Evolutionary conservation across 2,888 invertebrate species (phyloP), one percentile per base, ranked within the genome.

Genomic region (Nematopogon swammerdamellus): DNA sequence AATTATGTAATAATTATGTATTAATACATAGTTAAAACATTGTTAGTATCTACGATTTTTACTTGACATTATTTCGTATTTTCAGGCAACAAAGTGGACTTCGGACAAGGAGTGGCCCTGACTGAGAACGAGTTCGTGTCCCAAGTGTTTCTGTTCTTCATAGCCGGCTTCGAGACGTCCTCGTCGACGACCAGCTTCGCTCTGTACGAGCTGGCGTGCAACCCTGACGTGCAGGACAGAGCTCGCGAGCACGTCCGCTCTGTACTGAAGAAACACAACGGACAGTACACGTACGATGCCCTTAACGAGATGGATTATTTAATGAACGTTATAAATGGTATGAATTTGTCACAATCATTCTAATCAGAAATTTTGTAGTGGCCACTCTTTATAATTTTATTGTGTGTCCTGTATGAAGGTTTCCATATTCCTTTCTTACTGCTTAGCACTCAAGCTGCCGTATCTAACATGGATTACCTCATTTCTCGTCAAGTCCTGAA

Each of bases 141-240:
- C 6, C 36, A 36, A 36, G 36, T 36, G 36, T 36, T 8, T 14
- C 36, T 36, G 36, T 36, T 36, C 36, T 36, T 36, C 36, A 51
- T 63, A 0, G 83, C 81, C 25, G 83, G 83, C 1, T 82, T 73
- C 51, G 83, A 83, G 59, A 81, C 83, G 0, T 81, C 81, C 8
- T 65, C 70, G 14, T 68, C 72, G n/a, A 71, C 72, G 3, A 63
- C 80, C 58, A 68, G 71, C 45, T 81, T 70, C 53, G 67, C 67
- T 1, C 57, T 82, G 14, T 82, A 70, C 54, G 80, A 81, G 56
- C 57, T 84, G 36, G 74, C 82, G 1, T 60, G 64, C 10, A 70
- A 82, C 57, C 68, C 63, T 1, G 59, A 68, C 0, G 55, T 76
- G 2, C 83, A 83, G 54, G 60, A 64, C 1, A 72, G 63, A 49